Base-by-base conservation (phyloP, 2,797 vertebrate genomes). In the Paratrypauchen microcephalus region DNA sequence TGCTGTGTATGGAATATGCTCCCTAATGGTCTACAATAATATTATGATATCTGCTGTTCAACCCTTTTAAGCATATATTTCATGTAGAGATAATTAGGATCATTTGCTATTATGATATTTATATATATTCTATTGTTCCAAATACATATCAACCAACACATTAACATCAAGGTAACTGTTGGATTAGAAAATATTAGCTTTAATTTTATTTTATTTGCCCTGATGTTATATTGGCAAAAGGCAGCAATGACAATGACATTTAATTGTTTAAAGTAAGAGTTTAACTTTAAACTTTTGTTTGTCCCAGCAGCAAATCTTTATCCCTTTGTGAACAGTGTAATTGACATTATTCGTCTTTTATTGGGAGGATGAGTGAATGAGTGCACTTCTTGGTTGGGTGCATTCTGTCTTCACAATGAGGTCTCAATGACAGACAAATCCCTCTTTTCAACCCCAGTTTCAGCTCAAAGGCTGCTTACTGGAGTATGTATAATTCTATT, bases 371-470 rank as follows among this genome's bases (percentile, higher is more conserved):
- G 62, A 58, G 28, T 67, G 63, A 82, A 70, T 19, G 30, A 70
- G 32, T 9, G 1, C n/a, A 3, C 0, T 26, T 71, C 60, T 52
- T 15, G 36, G 26, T 56, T n/a, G 30, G 62, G 59, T n/a, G 0
- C 54, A 23, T 45, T 45, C 41, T 45, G 41, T 45, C 77, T 84
- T 65, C 59, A 70, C 70, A 63, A 62, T 63, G 75, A 83, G 84
- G 90, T 88, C 84, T 91, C 85, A 81, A 11, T 91, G 89, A 87
- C 88, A 85, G 59, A 83, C 72, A 85, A 87, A 88, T 82, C 86
- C 83, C 74, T 61, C 75, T 81, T 76, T 88, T 85, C 70, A 85
- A 77, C 83, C 67, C 73, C 59, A 83, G 72, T 76, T 78, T 77
- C 73, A 85, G 84, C 72, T 86, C 84, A 85, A 88, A 85, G 73